A percentile compares a stretch with the other conserved stretches of the same genome.
Conservation (phyloP, 2,797 vertebrate genomes). For the Simalia tracyae region DNA sequence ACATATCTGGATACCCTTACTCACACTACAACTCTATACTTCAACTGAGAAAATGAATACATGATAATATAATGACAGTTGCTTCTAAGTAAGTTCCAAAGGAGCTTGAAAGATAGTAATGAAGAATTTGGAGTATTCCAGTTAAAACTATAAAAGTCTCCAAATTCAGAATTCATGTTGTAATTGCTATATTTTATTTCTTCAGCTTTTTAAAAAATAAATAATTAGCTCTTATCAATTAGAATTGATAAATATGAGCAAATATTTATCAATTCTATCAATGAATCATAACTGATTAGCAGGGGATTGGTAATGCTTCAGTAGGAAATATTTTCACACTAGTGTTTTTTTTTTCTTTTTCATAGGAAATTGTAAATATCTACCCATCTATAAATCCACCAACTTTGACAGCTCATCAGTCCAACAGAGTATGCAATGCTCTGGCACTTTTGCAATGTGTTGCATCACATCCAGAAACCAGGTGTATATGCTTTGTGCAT, state of each 20-base stretch:
- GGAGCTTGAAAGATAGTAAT: not conserved
- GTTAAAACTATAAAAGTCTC: not conserved
- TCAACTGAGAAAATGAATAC: not conserved
- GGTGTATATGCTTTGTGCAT: slow-evolving; percentile 72
- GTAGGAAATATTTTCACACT: not conserved
- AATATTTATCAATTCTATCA: slow-evolving; percentile 1
- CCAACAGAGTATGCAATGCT: slow-evolving; percentile 97
- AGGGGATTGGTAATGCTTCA: not conserved
- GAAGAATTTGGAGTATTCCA: not conserved
- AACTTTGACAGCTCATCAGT: slow-evolving; percentile 95
- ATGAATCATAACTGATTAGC: not conserved
- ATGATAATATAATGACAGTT: not conserved
- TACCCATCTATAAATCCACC: slow-evolving; percentile 98
- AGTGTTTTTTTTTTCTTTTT: slow-evolving; percentile 23
- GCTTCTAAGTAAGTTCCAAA: not conserved
- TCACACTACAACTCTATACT: not conserved
- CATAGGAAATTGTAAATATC: slow-evolving; percentile 98
- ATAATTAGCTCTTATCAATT: not conserved
- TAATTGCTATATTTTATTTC: not conserved
- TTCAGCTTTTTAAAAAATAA: not conserved
- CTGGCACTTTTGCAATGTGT: slow-evolving; percentile 95
- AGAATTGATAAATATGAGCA: not conserved
- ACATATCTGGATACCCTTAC: not conserved
- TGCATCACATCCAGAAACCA: slow-evolving; percentile 96
- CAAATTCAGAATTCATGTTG: not conserved